Evolutionary conservation across 2,113 vertebrate genomes (phyloP).

Genomic region (Promerops cafer): DNA sequence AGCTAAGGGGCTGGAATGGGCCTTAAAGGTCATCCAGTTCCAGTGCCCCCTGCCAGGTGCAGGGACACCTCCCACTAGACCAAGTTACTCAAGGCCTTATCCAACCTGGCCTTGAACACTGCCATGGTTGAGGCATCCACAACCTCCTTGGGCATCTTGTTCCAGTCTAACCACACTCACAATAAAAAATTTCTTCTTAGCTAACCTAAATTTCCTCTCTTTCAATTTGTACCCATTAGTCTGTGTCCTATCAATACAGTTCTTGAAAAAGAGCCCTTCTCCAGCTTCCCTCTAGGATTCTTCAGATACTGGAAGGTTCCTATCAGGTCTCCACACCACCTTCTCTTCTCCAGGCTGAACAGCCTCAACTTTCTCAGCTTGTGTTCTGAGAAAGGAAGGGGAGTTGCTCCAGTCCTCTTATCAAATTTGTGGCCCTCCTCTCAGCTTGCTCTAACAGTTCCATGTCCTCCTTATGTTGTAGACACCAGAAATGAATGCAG

Average conservation of each 20-base stretch:
- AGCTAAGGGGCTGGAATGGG: neutral
- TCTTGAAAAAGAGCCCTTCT: neutral
- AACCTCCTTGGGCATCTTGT: neutral
- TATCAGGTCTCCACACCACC: neutral
- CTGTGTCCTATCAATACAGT: neutral
- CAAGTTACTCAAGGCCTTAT: neutral
- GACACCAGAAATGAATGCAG: neutral
- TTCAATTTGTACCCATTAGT: neutral
- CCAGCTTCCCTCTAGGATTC: neutral
- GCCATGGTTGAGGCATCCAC: neutral
- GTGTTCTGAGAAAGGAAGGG: neutral
- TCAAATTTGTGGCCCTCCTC: neutral
- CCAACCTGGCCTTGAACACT: neutral
- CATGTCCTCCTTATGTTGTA: neutral
- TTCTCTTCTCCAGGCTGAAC: neutral
- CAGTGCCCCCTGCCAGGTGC: accelerated
- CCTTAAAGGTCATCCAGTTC: neutral
- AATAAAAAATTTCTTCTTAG: neutral
- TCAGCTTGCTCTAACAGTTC: neutral
- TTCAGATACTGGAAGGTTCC: neutral
- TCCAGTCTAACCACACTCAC: neutral
- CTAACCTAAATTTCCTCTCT: neutral
- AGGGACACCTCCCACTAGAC: neutral
- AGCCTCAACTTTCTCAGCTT: neutral
- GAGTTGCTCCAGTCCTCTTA: neutral